Conservation (phyloP, 2,888 invertebrate species). For the Aricia artaxerxes region DNA sequence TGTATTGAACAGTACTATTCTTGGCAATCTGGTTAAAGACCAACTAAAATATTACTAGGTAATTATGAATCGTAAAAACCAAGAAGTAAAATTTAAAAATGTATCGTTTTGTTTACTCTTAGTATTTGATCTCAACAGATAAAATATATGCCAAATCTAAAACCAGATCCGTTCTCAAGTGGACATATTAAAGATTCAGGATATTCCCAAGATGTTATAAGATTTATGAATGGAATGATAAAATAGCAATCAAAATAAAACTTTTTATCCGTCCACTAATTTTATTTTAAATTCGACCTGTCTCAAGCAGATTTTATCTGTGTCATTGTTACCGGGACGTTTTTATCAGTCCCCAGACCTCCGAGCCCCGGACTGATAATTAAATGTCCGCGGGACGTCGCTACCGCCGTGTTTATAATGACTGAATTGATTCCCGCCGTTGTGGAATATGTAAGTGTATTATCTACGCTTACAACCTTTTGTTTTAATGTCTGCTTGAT, state of each 20-base stretch:
- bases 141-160: not conserved
- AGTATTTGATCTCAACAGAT: not conserved
- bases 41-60: not conserved
- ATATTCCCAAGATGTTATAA: not conserved
- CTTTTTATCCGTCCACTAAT: slow-evolving; percentile 69
- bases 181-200: not conserved
- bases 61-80: too few relatives aligned
- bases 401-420: slow-evolving; percentile 60
- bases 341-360: slow-evolving; percentile 65
- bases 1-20: too few relatives aligned
- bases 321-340: slow-evolving; percentile 60
- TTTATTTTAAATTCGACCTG: slow-evolving; percentile 71
- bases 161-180: not conserved
- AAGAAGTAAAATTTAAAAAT: too few relatives aligned
- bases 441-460: slow-evolving; percentile 45
- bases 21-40: not conserved
- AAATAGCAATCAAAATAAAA: slow-evolving; percentile 47
- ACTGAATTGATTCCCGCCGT: slow-evolving; percentile 70
- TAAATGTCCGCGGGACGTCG: slow-evolving; percentile 74
- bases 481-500: not conserved
- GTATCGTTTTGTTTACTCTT: not conserved
- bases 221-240: not conserved
- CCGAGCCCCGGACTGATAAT: slow-evolving; percentile 68
- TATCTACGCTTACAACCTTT: not conserved
- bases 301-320: slow-evolving; percentile 71